A percentile compares a stretch with the other conserved stretches of the same genome.
Evolutionary conservation across 1,140 invertebrate species (phyloP).

Genomic region (Drosophila bocqueti): DNA sequence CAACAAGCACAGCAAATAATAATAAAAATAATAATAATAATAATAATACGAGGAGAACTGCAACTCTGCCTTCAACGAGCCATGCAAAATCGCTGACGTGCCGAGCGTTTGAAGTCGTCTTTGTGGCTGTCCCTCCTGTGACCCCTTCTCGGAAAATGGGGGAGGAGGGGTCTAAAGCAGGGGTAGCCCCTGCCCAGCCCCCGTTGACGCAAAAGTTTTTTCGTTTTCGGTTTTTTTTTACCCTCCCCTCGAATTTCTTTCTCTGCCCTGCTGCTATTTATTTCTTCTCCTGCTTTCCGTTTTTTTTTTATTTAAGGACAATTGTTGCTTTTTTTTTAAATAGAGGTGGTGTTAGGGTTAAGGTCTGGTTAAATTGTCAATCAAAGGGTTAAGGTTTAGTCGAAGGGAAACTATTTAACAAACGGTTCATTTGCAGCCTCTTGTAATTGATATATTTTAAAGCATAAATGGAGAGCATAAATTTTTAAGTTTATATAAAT

Average conservation of each 20-base stretch:
- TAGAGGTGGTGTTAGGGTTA: slow-evolving; percentile 11
- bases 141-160: neutral
- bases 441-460: no score
- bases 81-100: slow-evolving; percentile 80
- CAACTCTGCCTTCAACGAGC: slow-evolving; percentile 75
- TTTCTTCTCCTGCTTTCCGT: neutral
- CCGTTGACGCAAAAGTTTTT: slow-evolving; percentile 63
- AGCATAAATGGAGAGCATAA: no score
- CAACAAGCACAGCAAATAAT: slow-evolving; percentile 24
- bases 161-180: neutral
- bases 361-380: slow-evolving; percentile 24
- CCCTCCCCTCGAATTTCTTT: neutral
- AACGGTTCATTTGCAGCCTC: neutral
- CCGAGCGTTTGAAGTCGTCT: slow-evolving; percentile 77
- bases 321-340: slow-evolving; percentile 63
- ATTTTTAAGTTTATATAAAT: no score
- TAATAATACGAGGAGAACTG: slow-evolving; percentile 36
- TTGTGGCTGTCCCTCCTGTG: slow-evolving; percentile 47
- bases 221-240: slow-evolving; percentile 60
- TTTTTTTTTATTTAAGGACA: slow-evolving; percentile 51
- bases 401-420: slow-evolving; percentile 4
- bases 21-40: slow-evolving; percentile 35
- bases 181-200: neutral
- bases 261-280: slow-evolving; percentile 10
- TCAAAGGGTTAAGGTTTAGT: neutral